These are phyloP conservation scores for Hypercompe scribonia DNA, from an alignment of 2,888 invertebrate genomes.

Conservation along the genomic window DNA sequence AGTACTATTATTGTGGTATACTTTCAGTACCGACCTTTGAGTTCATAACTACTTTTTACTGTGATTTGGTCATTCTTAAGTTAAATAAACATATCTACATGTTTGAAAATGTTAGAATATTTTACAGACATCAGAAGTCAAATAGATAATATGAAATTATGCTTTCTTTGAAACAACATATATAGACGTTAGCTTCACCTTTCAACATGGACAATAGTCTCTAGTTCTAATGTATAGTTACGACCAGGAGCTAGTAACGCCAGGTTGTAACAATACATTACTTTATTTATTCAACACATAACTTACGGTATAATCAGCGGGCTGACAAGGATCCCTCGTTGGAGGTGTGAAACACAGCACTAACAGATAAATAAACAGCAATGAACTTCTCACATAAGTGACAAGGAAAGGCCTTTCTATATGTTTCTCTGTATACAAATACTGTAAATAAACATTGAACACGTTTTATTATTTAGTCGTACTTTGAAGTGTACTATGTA, in stretches of 20 bases:
- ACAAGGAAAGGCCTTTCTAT: conserved; percentile 98
- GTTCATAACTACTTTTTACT: neutral
- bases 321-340: conserved; percentile 94
- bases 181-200: neutral
- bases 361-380: conserved; percentile 96
- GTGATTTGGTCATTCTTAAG: neutral
- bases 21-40: neutral
- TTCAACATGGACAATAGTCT: neutral
- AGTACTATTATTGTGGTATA: no score
- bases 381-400: conserved; percentile 97
- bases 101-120: neutral
- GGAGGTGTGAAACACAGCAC: conserved; percentile 96
- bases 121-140: neutral
- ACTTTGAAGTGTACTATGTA: neutral
- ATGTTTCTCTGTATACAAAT: conserved; percentile 93
- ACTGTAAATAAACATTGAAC: conserved; percentile 87
- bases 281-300: neutral
- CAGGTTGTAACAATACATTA: neutral
- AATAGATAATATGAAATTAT: neutral
- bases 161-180: neutral
- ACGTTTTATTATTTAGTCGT: neutral
- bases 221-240: neutral
- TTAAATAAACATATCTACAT: neutral
- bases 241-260: no score
- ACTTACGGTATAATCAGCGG: conserved; percentile 91